phyloP scores from a whole-genome alignment of 2,888 invertebrate species.

The Eurytoma adleriae region DNA sequence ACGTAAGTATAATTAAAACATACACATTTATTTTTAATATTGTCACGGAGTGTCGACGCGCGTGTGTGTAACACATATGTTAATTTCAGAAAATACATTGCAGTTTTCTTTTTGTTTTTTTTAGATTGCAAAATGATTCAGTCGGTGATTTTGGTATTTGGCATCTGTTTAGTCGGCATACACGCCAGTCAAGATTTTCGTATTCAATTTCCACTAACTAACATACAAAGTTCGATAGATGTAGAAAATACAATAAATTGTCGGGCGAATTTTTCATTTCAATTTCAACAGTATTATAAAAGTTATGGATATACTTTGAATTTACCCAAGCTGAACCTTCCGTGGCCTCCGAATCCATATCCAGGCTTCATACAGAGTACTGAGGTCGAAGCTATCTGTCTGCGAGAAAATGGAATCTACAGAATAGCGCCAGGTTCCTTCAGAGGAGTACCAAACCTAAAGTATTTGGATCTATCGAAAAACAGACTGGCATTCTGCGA shows the following conservation, averaged over 20 bases:
- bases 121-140: constrained; percentile 11
- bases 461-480: constrained; percentile 64
- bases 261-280: constrained; percentile 44
- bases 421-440: constrained; percentile 60
- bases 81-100: not conserved
- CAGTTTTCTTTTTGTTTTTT: too few species aligned
- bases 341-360: constrained; percentile 40
- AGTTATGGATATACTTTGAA: constrained; percentile 58
- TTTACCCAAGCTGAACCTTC: constrained; percentile 60
- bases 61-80: too few species aligned
- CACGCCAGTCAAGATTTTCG: too few species aligned
- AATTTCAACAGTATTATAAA: constrained; percentile 58
- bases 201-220: constrained; percentile 56
- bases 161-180: not conserved
- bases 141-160: not conserved
- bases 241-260: constrained; percentile 37
- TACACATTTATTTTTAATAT: too few species aligned
- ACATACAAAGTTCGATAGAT: constrained; percentile 61
- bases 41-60: too few species aligned
- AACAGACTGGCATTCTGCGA: constrained; percentile 64
- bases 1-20: too few species aligned
- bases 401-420: constrained; percentile 62
- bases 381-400: constrained; percentile 62
- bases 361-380: constrained; percentile 61
- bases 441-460: constrained; percentile 61